phyloP scores from a whole-genome alignment of 2,113 vertebrate species.

The Odocoileus hemionus region DNA sequence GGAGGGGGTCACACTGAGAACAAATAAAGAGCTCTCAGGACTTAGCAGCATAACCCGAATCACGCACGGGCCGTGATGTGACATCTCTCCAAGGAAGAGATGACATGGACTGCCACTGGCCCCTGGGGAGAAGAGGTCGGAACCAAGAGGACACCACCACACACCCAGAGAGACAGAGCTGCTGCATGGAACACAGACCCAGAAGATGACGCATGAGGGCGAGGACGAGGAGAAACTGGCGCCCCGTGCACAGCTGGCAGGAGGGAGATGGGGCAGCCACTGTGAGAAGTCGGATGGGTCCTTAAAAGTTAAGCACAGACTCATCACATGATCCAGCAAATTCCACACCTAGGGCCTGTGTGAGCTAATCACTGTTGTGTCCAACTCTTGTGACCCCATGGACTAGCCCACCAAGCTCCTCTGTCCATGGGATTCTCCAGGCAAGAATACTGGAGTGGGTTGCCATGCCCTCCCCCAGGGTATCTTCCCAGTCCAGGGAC shows the following conservation, averaged over 20 bases:
- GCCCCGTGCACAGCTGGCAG: background rate
- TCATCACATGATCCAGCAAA: background rate
- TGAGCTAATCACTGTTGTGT: background rate
- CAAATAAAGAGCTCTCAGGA: background rate
- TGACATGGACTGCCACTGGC: no score
- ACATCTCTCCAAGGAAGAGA: background rate
- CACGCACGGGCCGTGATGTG: background rate
- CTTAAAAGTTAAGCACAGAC: background rate
- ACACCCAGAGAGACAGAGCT: background rate
- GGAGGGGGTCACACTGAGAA: background rate
- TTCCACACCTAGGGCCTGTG: background rate
- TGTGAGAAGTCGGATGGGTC: fast-evolving
- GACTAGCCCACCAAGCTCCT: background rate
- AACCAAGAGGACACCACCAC: background rate
- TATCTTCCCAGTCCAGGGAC: background rate
- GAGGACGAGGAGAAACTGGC: background rate
- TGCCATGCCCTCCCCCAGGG: background rate
- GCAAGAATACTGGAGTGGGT: background rate
- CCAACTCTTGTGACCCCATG: background rate
- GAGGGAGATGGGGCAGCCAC: background rate
- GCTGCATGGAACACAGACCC: background rate
- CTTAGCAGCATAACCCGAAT: background rate
- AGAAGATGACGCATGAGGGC: background rate
- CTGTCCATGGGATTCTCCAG: background rate
- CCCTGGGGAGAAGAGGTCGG: background rate